phyloP scores from a whole-genome alignment of 2,797 vertebrate genomes.

The Chelonia mydas region DNA sequence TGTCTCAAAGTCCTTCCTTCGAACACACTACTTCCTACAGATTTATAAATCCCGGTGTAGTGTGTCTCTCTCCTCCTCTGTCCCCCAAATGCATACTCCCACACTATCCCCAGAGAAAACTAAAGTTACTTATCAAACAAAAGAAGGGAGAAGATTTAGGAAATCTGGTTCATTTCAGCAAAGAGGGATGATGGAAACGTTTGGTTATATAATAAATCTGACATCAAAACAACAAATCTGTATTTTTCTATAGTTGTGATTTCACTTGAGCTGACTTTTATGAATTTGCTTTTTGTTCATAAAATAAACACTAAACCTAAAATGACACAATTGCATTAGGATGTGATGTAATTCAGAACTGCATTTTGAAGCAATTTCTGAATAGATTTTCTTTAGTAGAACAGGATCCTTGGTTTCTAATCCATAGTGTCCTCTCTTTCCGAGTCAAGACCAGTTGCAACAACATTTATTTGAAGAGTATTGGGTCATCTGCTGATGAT shows the following conservation, averaged over 20 bases:
- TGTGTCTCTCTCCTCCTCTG: too few relatives aligned
- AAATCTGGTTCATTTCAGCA: neutral
- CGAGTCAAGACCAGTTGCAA: neutral
- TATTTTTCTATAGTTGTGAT: neutral
- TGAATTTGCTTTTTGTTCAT: too few relatives aligned
- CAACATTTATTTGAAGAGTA: neutral
- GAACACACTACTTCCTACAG: neutral
- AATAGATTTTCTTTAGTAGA: neutral
- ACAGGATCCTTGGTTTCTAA: neutral
- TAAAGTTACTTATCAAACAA: too few relatives aligned
- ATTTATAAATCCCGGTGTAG: neutral
- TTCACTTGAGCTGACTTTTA: neutral
- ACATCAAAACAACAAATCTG: neutral
- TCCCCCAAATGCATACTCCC: too few relatives aligned
- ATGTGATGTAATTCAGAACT: neutral
- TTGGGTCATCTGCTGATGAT: neutral
- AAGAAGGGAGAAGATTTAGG: neutral
- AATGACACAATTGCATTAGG: neutral
- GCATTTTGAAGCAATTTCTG: fast-evolving
- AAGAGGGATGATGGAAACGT: neutral
- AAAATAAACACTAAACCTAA: too few relatives aligned
- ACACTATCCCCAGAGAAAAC: too few relatives aligned
- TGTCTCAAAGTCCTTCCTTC: neutral
- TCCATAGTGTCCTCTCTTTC: neutral
- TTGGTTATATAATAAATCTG: neutral